Percentiles rank a stretch among this genome's conserved stretches.
phyloP scores from a whole-genome alignment of 2,113 vertebrate genomes.

The Melospiza melodia region DNA sequence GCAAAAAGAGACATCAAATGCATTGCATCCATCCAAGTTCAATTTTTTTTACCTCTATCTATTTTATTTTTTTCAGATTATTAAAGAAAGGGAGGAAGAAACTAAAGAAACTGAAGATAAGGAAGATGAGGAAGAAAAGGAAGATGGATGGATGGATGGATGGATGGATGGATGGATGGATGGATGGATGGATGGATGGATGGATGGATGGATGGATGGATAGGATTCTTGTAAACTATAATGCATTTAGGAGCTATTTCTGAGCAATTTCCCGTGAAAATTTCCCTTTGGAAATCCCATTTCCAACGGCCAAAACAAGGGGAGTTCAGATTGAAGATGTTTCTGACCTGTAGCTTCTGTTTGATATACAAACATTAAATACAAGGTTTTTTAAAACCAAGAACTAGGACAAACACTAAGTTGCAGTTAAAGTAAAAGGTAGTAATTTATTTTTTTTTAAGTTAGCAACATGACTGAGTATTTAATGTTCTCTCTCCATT shows the following conservation, averaged over 20 bases:
- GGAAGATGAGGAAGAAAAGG: neutral
- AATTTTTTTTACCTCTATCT: neutral
- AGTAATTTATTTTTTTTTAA: neutral
- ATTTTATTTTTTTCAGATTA: neutral
- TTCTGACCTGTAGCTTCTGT: neutral
- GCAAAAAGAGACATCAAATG: neutral
- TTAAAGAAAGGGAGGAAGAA: neutral
- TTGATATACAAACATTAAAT: neutral
- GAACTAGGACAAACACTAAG: neutral
- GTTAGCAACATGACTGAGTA: neutral
- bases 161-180: neutral
- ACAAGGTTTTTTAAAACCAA: neutral
- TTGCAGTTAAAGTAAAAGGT: neutral
- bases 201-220: neutral
- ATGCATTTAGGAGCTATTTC: neutral
- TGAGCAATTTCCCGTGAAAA: neutral
- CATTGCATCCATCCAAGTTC: neutral
- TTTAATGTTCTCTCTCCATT: neutral
- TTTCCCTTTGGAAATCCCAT: neutral
- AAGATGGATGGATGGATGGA: neutral
- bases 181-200: neutral
- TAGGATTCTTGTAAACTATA: neutral
- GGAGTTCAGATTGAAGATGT: neutral
- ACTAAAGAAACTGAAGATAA: neutral
- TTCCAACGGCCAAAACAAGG: neutral